A percentile compares a stretch with the other conserved stretches of the same genome.
These are phyloP conservation scores for Drosophila hydei DNA, from an alignment of 1,140 invertebrate species.

Conservation along the genomic window DNA sequence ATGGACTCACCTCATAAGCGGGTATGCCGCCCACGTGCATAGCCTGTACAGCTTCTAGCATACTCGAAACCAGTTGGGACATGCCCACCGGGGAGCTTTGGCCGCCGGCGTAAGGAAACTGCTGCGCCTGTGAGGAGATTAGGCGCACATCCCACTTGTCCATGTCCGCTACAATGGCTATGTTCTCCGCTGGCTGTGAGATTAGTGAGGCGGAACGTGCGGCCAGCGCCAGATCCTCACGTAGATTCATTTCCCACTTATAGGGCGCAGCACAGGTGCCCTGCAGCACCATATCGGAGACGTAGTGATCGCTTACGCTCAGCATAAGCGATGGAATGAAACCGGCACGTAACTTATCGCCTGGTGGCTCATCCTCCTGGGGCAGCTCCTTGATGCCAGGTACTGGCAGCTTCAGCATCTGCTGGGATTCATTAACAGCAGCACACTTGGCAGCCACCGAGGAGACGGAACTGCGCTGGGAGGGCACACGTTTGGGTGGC, in stretches of 20 bases:
- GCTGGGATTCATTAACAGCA: constrained; percentile 71
- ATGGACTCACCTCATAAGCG: constrained; percentile 84
- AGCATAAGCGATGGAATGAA: constrained; percentile 86
- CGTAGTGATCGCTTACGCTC: constrained; percentile 89
- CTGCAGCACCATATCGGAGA: constrained; percentile 89
- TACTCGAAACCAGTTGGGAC: constrained; percentile 92
- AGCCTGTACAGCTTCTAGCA: constrained; percentile 92
- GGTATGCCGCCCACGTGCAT: constrained; percentile 87
- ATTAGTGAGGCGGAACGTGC: constrained; percentile 87
- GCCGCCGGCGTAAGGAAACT: constrained; percentile 83
- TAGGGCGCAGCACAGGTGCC: constrained; percentile 83
- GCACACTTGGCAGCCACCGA: constrained; percentile 79
- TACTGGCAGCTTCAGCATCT: constrained; percentile 70
- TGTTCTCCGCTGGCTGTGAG: constrained; percentile 90
- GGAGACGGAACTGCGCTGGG: constrained; percentile 73
- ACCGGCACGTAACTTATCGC: constrained; percentile 74
- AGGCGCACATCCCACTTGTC: constrained; percentile 90
- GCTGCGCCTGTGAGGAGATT: constrained; percentile 85
- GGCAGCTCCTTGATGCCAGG: constrained; percentile 76
- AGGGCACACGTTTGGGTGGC: constrained; percentile 64
- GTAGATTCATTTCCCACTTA: constrained; percentile 85
- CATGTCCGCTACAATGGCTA: constrained; percentile 93
- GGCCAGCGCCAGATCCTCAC: constrained; percentile 85
- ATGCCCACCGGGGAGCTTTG: constrained; percentile 87
- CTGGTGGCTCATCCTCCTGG: constrained; percentile 74